Conservation (phyloP, 2,113 vertebrate species). For the Heterotis niloticus region DNA sequence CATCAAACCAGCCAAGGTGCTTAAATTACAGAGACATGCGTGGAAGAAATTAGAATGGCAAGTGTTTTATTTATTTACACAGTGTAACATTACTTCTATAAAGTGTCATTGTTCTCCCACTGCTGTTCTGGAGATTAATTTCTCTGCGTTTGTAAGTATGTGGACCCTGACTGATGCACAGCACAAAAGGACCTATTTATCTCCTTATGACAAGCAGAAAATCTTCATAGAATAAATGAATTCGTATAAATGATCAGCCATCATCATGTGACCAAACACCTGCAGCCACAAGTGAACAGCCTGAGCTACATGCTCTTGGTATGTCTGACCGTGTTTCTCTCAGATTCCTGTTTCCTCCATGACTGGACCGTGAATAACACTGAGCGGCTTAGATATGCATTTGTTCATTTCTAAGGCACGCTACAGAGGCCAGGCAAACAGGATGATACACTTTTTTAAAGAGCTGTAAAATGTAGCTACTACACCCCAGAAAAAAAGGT, state of each 20-base stretch:
- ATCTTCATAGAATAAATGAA: conserved; percentile 64
- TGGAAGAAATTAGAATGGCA: conserved; percentile 19
- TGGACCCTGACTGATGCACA: conserved; percentile 42
- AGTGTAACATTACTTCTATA: conserved; percentile 29
- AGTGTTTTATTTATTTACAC: conserved; percentile 35
- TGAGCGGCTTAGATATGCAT: background rate
- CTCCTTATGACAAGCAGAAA: conserved; percentile 68
- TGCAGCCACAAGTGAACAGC: conserved; percentile 46
- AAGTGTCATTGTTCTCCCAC: conserved; percentile 38
- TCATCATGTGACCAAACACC: conserved; percentile 59
- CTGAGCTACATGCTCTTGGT: background rate
- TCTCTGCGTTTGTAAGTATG: conserved; percentile 49
- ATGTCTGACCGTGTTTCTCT: background rate
- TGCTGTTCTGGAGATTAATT: conserved; percentile 46
- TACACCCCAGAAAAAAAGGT: background rate
- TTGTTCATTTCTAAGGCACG: background rate
- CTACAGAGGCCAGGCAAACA: background rate
- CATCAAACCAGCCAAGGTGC: conserved; percentile 3
- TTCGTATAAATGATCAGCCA: conserved; percentile 61
- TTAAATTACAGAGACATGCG: conserved; percentile 17
- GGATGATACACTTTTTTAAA: background rate
- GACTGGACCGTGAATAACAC: background rate
- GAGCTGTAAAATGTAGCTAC: background rate
- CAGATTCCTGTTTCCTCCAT: background rate
- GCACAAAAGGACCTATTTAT: conserved; percentile 55